These are phyloP conservation scores for Notamacropus eugenii DNA, from an alignment of 2,797 vertebrate genomes.

Conservation along the genomic window DNA sequence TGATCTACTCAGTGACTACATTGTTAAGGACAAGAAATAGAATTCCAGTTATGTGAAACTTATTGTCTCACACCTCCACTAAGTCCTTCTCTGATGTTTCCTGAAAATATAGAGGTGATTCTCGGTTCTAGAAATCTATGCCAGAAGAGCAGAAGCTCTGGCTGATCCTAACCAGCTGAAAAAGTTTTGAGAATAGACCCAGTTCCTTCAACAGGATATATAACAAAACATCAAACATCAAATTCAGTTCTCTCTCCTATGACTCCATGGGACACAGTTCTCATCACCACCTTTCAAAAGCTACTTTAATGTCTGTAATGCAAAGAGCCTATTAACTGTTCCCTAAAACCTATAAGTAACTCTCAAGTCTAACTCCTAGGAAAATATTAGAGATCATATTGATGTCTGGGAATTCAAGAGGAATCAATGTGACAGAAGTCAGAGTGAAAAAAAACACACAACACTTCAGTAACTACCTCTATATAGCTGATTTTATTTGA, in stretches of 20 bases:
- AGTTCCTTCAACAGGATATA: not conserved
- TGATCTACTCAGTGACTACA: not conserved
- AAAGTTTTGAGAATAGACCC: not conserved
- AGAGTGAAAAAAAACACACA: not conserved
- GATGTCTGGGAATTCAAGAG: not conserved
- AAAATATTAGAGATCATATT: not conserved
- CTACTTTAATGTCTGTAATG: not conserved
- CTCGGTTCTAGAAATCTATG: not conserved
- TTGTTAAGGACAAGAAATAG: not conserved
- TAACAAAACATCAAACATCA: not conserved
- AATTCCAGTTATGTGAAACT: not conserved
- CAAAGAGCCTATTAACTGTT: not conserved
- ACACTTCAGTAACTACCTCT: not conserved
- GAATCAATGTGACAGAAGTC: not conserved
- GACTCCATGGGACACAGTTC: not conserved
- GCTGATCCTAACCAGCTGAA: not conserved
- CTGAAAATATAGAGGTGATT: not conserved
- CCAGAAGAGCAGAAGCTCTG: not conserved
- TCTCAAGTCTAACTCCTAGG: not conserved
- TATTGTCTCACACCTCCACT: not conserved
- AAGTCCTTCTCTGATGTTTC: not conserved
- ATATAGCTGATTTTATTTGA: not conserved
- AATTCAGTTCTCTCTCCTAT: not conserved
- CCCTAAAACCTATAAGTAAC: not conserved
- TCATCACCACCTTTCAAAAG: not conserved